Base-by-base conservation (phyloP, 2,888 invertebrate genomes). In the Ophraella communa region DNA sequence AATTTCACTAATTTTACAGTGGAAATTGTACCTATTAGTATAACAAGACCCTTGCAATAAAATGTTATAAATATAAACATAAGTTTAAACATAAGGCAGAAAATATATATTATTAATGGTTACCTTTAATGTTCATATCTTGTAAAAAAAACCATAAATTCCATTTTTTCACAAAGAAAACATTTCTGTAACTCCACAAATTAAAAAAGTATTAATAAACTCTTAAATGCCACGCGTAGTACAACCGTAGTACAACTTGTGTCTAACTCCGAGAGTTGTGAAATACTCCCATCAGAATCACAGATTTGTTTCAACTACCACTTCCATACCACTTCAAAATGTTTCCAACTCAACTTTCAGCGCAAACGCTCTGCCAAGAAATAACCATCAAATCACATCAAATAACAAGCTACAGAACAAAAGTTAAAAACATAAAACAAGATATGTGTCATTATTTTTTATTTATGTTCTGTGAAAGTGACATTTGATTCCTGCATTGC, bases 291-390 rank as follows among this genome's bases (percentile, higher is more conserved):
- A 27, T 10, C 11, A 8, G 11, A 10, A 3, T 47, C 47, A 57
- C 57, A 49, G 21, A 57, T 35, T 57, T 47, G 49, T 23, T 57
- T 57, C 14, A 23, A 57, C 47, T 18, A 49, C 57, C 20, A 10
- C 21, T 35, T 49, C 18, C 23, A 11, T 11, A 33, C 17, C 33
- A 20, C n/a, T n/a, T n/a, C n/a, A n/a, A n/a, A n/a, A n/a, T n/a
- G n/a, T 57, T 57, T 35, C 23, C 35, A 49, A 45, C 45, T 57
- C 57, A 35, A 42, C 33, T 20, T 17, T 10, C 10, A 49, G 47
- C 57, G 57, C 57, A 57, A 57, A 57, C 57, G 33, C 57, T 49
- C 33, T 45, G 52, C 59, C 51, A 59, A 59, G 52, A 18, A 27
- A 20, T 59, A 24, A 42, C n/a, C n/a, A n/a, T n/a, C n/a, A n/a